phyloP scores from a whole-genome alignment of 2,113 vertebrate genomes.

The Dromas ardeola region DNA sequence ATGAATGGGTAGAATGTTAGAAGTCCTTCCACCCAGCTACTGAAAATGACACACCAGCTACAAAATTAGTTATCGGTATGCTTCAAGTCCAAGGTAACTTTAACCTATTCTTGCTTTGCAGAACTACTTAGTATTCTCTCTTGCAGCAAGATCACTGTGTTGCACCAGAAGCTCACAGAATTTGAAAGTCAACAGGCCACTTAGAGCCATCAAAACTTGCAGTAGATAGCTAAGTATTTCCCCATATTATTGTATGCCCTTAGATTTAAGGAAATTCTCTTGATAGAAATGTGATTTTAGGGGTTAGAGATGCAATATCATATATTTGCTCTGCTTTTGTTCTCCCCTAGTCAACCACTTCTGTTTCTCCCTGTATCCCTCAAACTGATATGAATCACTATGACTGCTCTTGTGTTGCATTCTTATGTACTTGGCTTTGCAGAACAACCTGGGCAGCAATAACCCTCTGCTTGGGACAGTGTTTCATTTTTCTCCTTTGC shows the following conservation, averaged over 20 bases:
- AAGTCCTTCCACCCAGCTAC: not conserved
- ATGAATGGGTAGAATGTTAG: not conserved
- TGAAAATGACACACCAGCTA: not conserved
- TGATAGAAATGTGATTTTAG: not conserved
- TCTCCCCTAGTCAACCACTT: not conserved
- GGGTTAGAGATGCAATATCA: not conserved
- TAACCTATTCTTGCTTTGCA: not conserved
- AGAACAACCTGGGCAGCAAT: not conserved
- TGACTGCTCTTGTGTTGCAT: not conserved
- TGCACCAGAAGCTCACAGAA: not conserved
- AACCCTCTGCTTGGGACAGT: not conserved
- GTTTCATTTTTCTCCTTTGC: constrained; percentile 1
- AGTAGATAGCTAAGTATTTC: not conserved
- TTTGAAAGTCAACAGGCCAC: not conserved
- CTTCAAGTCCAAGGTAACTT: not conserved
- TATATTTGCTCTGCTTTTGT: not conserved
- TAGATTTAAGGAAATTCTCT: not conserved
- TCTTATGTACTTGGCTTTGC: not conserved
- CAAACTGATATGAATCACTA: not conserved
- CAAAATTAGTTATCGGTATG: not conserved
- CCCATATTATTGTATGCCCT: not conserved
- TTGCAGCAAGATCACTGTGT: not conserved
- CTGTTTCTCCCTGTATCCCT: not conserved
- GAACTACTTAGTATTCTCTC: not conserved
- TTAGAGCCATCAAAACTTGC: not conserved